phyloP scores from a whole-genome alignment of 1,140 invertebrate genomes.

The Tetramorium parvispinum region DNA sequence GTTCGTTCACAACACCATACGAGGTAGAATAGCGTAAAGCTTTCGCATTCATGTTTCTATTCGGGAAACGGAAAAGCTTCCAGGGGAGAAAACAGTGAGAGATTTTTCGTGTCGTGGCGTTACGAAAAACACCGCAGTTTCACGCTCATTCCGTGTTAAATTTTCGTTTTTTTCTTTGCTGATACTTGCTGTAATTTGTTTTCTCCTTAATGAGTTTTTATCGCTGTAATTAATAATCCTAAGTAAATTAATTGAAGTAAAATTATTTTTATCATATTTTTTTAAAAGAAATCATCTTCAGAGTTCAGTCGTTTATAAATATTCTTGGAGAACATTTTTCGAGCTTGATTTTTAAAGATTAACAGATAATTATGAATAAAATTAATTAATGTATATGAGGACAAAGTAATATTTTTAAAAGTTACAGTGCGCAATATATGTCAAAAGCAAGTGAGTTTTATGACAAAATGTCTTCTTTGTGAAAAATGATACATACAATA shows the following conservation, averaged over 20 bases:
- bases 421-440: no score
- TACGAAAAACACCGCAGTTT: slow-evolving; percentile 28
- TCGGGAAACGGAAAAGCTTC: slow-evolving; percentile 32
- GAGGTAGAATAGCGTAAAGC: neutral
- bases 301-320: neutral
- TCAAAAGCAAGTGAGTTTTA: neutral
- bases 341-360: neutral
- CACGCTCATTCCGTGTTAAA: slow-evolving; percentile 16
- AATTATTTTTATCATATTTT: neutral
- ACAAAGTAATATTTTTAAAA: slow-evolving; percentile 15
- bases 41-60: slow-evolving; percentile 1
- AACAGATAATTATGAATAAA: neutral
- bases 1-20: neutral
- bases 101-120: slow-evolving; percentile 8
- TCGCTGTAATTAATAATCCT: no score
- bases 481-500: slow-evolving; percentile 8
- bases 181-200: slow-evolving; percentile 25
- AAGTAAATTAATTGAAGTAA: neutral
- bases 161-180: slow-evolving; percentile 14
- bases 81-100: slow-evolving; percentile 9
- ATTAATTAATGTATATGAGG: neutral
- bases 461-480: neutral
- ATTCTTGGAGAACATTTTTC: neutral
- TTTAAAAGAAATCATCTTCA: neutral
- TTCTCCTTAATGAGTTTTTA: slow-evolving; percentile 10